Evolutionary conservation across 92 coral and sea anemone genomes (phyloP).

Genomic region (Epizoanthus rinbou): DNA sequence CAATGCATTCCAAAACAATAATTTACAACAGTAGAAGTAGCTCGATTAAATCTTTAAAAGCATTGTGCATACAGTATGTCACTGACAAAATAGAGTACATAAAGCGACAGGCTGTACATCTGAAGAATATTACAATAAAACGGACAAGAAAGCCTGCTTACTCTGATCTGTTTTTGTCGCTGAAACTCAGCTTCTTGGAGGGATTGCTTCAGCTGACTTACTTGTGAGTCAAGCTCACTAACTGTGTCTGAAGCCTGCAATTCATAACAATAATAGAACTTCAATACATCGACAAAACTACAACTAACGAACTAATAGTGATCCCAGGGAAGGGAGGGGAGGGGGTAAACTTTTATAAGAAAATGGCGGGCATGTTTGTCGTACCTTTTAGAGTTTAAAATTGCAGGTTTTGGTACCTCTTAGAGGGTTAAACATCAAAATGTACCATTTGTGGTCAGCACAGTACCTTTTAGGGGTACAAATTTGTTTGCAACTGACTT

Average conservation of each 20-base stretch:
- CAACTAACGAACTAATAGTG: not conserved
- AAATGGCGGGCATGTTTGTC: no score
- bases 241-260: conserved; percentile 78
- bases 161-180: conserved; percentile 87
- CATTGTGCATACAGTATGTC: not conserved
- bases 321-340: no score
- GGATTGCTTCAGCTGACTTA: conserved; percentile 78
- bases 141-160: conserved; percentile 15
- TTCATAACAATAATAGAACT: not conserved
- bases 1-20: no score
- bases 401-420: no score
- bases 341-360: no score
- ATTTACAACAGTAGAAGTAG: no score
- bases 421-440: no score
- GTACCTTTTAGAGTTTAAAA: no score
- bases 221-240: conserved; percentile 76
- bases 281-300: not conserved
- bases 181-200: conserved; percentile 84
- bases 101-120: not conserved
- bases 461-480: no score
- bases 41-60: no score
- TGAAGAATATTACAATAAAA: not conserved
- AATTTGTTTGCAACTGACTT: no score
- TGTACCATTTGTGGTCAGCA: no score
- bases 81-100: not conserved